Conservation (phyloP, 2,797 vertebrate species). For the Chelon labrosus region DNA sequence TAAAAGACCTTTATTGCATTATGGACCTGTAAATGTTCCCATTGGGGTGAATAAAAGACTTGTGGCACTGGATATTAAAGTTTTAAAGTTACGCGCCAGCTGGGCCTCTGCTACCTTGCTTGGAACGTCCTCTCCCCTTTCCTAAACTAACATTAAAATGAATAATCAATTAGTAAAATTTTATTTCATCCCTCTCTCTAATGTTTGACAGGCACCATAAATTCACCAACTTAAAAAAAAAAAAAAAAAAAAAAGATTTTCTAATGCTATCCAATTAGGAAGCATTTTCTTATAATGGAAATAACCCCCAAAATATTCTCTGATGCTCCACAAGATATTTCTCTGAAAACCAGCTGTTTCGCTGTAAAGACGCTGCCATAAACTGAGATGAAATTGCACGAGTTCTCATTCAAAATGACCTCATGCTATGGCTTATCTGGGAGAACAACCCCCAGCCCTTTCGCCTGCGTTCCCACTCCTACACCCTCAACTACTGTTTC, state of each 20-base stretch:
- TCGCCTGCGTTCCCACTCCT: slow-evolving; percentile 69
- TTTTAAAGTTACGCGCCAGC: slow-evolving; percentile 14
- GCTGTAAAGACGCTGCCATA: slow-evolving; percentile 41
- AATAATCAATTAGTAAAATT: slow-evolving; percentile 5
- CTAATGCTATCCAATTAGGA: background rate
- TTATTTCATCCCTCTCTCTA: background rate
- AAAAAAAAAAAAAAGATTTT: background rate
- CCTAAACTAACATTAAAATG: background rate
- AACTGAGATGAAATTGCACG: slow-evolving; percentile 53
- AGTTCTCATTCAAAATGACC: slow-evolving; percentile 62
- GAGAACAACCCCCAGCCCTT: slow-evolving; percentile 39
- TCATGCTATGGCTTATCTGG: slow-evolving; percentile 68
- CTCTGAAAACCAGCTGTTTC: slow-evolving; percentile 53
- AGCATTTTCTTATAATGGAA: slow-evolving; percentile 7
- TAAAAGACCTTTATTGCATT: slow-evolving; percentile 34
- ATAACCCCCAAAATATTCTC: slow-evolving; percentile 28
- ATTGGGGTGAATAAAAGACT: slow-evolving; percentile 21
- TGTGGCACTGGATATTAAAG: slow-evolving; percentile 27
- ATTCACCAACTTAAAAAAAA: slow-evolving; percentile 5
- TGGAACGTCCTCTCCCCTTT: slow-evolving; percentile 5
- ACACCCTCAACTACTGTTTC: slow-evolving; percentile 75
- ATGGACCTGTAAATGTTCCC: slow-evolving; percentile 35
- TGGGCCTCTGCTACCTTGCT: slow-evolving; percentile 10
- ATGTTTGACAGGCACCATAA: slow-evolving; percentile 21
- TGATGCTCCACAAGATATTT: slow-evolving; percentile 20